These are phyloP conservation scores for Eugnorisma glareosa DNA, from an alignment of 2,888 invertebrate species.

Conservation along the genomic window DNA sequence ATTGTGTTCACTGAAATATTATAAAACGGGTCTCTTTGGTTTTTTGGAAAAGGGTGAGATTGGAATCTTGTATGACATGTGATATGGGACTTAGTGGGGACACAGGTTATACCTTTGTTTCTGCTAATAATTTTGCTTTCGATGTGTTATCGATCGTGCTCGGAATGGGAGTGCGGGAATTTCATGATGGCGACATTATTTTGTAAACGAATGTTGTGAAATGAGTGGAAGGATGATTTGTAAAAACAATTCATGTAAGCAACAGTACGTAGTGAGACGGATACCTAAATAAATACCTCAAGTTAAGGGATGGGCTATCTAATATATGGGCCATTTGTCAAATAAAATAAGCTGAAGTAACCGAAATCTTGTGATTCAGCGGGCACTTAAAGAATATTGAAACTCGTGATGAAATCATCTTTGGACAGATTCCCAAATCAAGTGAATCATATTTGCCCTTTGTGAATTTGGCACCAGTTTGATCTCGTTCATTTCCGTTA, in stretches of 20 bases:
- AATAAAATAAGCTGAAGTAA: slow-evolving; percentile 15
- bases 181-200: slow-evolving; percentile 24
- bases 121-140: slow-evolving; percentile 56
- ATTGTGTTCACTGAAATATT: slow-evolving; percentile 75
- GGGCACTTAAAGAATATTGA: slow-evolving; percentile 54
- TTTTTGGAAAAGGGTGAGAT: slow-evolving; percentile 70
- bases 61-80: slow-evolving; percentile 66
- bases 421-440: slow-evolving; percentile 64
- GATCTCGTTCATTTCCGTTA: slow-evolving; percentile 62
- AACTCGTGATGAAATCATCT: slow-evolving; percentile 56
- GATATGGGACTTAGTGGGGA: slow-evolving; percentile 60
- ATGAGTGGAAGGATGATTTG: background rate
- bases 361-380: slow-evolving; percentile 41
- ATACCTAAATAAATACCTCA: background rate
- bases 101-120: slow-evolving; percentile 56
- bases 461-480: slow-evolving; percentile 66
- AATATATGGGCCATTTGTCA: background rate
- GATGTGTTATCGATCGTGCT: slow-evolving; percentile 52
- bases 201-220: slow-evolving; percentile 18
- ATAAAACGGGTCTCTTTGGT: slow-evolving; percentile 73
- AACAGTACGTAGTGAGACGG: background rate
- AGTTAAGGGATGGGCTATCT: background rate
- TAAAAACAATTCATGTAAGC: background rate
- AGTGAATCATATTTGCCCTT: slow-evolving; percentile 68
- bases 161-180: slow-evolving; percentile 6